Base-by-base conservation (phyloP, 2,797 vertebrate species). In the Gallinago solitaria region DNA sequence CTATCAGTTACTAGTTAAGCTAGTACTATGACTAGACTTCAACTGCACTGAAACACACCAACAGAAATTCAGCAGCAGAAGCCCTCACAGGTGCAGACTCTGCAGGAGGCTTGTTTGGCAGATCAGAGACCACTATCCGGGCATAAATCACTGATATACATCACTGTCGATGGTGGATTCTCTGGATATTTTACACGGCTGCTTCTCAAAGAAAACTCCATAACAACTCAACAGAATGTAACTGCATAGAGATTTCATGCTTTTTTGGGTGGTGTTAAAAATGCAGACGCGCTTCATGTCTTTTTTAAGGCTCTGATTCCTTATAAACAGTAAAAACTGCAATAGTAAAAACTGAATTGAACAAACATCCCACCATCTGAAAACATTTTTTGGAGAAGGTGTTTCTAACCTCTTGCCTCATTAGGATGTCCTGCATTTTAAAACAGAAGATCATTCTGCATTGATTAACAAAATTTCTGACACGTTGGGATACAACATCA, bases 41-140 rank as follows among this genome's bases (percentile, higher is more conserved):
- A 91, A 24, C 45, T 54, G 70, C 56, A 76, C 25, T 28, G 54
- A 65, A 75, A 78, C 9, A 64, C 4, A 47, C 6, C 1, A 9
- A 64, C 12, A 47, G 28, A 91, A 87, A 92, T 47, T 24, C 5
- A 84, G 74, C 80, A 93, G 43, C 71, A 90, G 78, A 83, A 85
- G 57, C 54, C 27, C 23, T 79, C 70, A 73, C 51, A 89, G 87
- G 60, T 80, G 85, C 74, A 86, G 47, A 27, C 82, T 73, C 76
- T 43, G 54, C 70, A 82, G 74, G 85, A 91, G 51, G 33, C 65
- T 78, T 59, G 30, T 74, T 54, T 82, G 80, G 63, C 85, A 77
- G 63, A 79, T 20, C 43, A 87, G 50, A 82, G 45, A 88, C 59
- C 59, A 23, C 47, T 43, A 33, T 21, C 35, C 13, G 0, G 51